Conservation (phyloP, 2,888 invertebrate genomes). For the Zhengitettix transpicula region DNA sequence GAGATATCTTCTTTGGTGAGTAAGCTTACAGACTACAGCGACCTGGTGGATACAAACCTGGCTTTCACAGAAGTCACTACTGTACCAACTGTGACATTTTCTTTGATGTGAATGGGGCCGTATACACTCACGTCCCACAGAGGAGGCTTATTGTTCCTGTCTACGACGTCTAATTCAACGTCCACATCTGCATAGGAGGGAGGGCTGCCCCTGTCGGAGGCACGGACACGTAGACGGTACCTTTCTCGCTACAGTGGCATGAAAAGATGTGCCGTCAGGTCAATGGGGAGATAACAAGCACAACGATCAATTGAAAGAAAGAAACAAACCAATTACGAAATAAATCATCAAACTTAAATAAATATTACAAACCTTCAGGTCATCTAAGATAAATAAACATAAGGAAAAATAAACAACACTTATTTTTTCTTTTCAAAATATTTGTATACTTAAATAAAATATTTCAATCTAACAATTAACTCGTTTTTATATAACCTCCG, state of each 20-base stretch:
- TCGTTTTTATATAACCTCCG: too few species aligned
- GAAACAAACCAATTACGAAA: conserved; percentile 9
- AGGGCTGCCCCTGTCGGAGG: conserved; percentile 86
- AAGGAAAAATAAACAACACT: conserved; percentile 10
- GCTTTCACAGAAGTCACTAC: conserved; percentile 96
- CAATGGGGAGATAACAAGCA: conserved; percentile 13
- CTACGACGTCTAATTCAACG: conserved; percentile 96
- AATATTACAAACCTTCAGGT: conserved; percentile 25
- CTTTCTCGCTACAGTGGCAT: conserved; percentile 71
- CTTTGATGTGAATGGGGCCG: conserved; percentile 95
- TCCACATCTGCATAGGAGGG: conserved; percentile 89
- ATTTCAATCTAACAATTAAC: too few species aligned
- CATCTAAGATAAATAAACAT: background rate
- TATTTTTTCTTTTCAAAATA: background rate
- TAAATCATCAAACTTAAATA: conserved; percentile 10
- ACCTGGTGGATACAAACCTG: conserved; percentile 40
- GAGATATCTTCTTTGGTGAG: background rate
- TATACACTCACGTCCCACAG: conserved; percentile 90
- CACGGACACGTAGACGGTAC: conserved; percentile 90
- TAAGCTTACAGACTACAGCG: conserved; percentile 11
- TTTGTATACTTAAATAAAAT: too few species aligned
- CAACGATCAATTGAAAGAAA: conserved; percentile 11
- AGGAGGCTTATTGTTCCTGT: conserved; percentile 96
- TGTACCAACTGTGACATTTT: conserved; percentile 98
- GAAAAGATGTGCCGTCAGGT: conserved; percentile 24